phyloP scores from a whole-genome alignment of 2,888 invertebrate species.

The Tanypteryx hageni region DNA sequence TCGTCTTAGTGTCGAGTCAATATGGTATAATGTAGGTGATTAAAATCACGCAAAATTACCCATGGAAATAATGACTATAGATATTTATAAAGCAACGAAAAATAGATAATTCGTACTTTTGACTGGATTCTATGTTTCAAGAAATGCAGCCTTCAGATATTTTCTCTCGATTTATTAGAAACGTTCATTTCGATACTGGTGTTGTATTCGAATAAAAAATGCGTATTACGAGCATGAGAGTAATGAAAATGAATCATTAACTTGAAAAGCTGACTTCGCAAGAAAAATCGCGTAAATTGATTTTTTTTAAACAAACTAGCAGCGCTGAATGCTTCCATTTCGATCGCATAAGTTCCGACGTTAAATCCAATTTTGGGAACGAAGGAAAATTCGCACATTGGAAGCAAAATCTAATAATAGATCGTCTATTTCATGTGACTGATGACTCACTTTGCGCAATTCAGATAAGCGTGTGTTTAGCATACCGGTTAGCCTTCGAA shows the following conservation, averaged over 20 bases:
- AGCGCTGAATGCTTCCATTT: neutral
- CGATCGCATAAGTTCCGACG: no score
- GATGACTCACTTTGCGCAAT: neutral
- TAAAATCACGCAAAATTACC: no score
- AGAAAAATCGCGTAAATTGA: neutral
- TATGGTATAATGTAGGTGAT: no score
- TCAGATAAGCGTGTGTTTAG: neutral
- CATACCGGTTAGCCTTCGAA: neutral
- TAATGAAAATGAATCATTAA: neutral
- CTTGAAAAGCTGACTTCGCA: neutral
- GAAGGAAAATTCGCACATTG: neutral
- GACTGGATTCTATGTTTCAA: no score
- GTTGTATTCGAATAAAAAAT: no score
- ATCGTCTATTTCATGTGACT: neutral
- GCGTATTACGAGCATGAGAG: neutral
- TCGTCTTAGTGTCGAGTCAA: no score
- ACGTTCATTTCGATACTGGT: no score
- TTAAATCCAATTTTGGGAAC: neutral
- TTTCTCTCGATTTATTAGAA: no score
- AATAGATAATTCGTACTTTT: no score
- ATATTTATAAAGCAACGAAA: no score
- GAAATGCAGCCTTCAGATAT: no score
- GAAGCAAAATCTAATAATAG: neutral
- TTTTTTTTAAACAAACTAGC: neutral
- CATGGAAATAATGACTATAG: no score